Conservation (phyloP, 2,113 vertebrate genomes). For the Redunca redunca region DNA sequence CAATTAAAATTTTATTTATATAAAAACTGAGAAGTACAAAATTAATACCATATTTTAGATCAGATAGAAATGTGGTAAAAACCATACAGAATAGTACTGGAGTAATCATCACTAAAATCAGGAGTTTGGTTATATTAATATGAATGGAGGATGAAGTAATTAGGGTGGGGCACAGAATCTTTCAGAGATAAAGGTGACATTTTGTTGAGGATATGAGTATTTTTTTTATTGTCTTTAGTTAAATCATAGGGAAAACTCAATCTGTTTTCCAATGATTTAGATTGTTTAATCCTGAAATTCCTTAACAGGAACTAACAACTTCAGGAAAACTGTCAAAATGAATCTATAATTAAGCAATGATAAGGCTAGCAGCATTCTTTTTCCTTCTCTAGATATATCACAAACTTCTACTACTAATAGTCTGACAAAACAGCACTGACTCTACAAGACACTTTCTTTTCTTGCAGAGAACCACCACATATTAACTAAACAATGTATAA, state of each 20-base stretch:
- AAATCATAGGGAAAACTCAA: neutral
- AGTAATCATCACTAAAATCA: neutral
- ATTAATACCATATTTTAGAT: neutral
- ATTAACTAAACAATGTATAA: neutral
- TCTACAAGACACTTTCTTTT: neutral
- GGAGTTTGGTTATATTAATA: neutral
- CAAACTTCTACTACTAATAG: neutral
- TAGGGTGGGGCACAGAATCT: neutral
- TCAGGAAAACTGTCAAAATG: conserved; percentile 3
- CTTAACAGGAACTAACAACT: neutral
- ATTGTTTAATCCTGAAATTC: neutral
- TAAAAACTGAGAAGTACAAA: neutral
- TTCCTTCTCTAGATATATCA: neutral
- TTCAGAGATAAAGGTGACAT: neutral
- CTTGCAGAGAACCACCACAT: neutral
- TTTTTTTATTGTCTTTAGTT: neutral
- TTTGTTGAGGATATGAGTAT: neutral
- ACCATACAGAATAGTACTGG: neutral
- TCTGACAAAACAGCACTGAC: neutral
- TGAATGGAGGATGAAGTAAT: neutral
- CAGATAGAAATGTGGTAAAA: neutral
- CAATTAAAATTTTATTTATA: neutral
- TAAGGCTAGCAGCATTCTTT: neutral
- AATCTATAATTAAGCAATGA: neutral
- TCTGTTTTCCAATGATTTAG: conserved; percentile 6